Evolutionary conservation across 2,113 vertebrate species (phyloP).

Genomic region (Microtus ochrogaster): DNA sequence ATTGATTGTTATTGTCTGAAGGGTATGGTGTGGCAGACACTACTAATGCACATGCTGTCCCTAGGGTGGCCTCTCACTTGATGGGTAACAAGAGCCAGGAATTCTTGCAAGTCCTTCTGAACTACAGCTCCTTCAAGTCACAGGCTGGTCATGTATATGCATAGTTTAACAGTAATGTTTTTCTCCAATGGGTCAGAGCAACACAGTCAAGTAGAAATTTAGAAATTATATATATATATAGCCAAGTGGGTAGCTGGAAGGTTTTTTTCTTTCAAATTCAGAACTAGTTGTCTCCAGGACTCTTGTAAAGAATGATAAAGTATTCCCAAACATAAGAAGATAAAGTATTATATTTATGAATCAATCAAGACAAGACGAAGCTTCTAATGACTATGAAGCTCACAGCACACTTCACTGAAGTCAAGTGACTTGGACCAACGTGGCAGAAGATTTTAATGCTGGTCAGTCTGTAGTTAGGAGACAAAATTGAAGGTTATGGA

Average conservation of each 20-base stretch:
- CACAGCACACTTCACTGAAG: constrained; percentile 80
- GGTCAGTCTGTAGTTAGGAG: background rate
- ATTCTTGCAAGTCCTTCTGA: background rate
- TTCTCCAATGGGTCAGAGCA: background rate
- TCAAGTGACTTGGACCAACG: background rate
- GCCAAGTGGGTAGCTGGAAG: background rate
- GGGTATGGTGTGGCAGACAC: no score
- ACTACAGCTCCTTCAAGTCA: background rate
- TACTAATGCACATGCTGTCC: background rate
- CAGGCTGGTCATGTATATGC: background rate
- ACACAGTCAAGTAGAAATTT: fast-evolving
- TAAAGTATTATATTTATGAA: background rate
- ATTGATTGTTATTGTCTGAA: background rate
- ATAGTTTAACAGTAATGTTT: background rate
- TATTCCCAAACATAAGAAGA: background rate
- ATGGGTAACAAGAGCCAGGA: background rate
- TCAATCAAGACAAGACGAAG: background rate
- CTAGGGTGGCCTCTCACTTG: background rate
- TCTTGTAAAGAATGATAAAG: background rate
- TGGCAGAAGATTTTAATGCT: background rate
- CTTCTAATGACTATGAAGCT: constrained; percentile 67
- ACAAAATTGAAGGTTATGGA: background rate
- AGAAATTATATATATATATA: no score
- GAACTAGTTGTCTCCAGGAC: background rate
- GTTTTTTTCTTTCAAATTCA: background rate